These are phyloP conservation scores for Mellilla xanthometata DNA, from an alignment of 2,888 invertebrate species.

Conservation along the genomic window DNA sequence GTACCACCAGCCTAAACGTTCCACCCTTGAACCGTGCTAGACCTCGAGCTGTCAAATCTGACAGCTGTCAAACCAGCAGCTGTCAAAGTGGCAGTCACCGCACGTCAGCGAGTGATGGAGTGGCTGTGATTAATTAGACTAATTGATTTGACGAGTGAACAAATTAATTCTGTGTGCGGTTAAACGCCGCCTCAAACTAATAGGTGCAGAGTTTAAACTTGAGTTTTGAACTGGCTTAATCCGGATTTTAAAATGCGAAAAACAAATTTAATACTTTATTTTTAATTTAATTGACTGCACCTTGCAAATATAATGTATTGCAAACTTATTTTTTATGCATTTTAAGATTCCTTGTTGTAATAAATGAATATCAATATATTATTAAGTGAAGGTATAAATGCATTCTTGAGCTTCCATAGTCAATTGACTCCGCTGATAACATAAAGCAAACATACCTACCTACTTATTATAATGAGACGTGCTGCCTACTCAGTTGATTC, in stretches of 20 bases:
- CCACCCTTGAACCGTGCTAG: constrained; percentile 42
- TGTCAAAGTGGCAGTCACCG: constrained; percentile 41
- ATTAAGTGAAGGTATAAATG: no score
- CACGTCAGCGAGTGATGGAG: constrained; percentile 47
- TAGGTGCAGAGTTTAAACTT: constrained; percentile 5
- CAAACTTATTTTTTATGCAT: no score
- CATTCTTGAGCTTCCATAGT: no score
- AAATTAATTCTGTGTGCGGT: constrained; percentile 27
- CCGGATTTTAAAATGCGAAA: no score
- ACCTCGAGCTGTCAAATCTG: constrained; percentile 61
- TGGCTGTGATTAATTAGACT: constrained; percentile 53
- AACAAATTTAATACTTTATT: no score
- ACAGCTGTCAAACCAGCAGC: constrained; percentile 58
- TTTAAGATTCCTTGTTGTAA: no score
- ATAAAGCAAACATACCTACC: background rate
- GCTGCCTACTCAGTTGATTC: constrained; percentile 22
- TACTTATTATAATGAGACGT: constrained; percentile 15
- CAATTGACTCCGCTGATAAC: background rate
- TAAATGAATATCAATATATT: no score
- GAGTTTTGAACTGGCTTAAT: background rate
- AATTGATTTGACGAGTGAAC: constrained; percentile 54
- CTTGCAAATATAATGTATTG: no score
- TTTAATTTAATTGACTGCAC: no score
- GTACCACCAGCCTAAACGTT: constrained; percentile 25
- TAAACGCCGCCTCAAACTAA: constrained; percentile 15